phyloP scores from a whole-genome alignment of 2,888 invertebrate genomes.

The Dryocosmus kuriphilus region DNA sequence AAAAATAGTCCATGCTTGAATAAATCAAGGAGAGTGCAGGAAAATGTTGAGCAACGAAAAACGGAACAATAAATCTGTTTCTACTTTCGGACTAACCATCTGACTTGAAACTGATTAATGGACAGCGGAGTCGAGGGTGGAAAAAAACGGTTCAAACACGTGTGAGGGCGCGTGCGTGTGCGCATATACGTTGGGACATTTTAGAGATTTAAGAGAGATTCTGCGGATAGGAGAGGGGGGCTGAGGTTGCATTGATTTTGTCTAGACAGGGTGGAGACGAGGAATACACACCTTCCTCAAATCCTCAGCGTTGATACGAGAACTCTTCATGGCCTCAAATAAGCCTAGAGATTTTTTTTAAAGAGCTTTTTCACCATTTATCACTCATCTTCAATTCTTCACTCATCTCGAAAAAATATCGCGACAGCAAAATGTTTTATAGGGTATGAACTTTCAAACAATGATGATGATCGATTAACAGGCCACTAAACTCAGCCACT shows the following conservation, averaged over 20 bases:
- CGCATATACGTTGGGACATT: slow-evolving; percentile 38
- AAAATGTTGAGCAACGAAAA: not conserved
- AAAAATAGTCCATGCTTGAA: not conserved
- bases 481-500: not conserved
- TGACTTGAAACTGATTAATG: slow-evolving; percentile 21
- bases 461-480: not conserved
- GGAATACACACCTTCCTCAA: slow-evolving; percentile 36
- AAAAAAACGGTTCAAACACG: slow-evolving; percentile 17
- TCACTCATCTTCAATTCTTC: not conserved
- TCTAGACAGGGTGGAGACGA: slow-evolving; percentile 75
- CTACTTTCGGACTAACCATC: not conserved
- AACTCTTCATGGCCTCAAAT: slow-evolving; percentile 29
- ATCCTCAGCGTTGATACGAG: slow-evolving; percentile 13
- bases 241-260: slow-evolving; percentile 76
- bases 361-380: slow-evolving; percentile 13
- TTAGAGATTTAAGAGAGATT: slow-evolving; percentile 38
- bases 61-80: not conserved
- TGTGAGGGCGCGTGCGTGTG: slow-evolving; percentile 31
- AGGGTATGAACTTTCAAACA: slow-evolving; percentile 8
- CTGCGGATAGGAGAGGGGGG: slow-evolving; percentile 56
- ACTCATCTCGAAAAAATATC: slow-evolving; percentile 17
- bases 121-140: not conserved
- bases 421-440: not conserved
- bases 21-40: not conserved
- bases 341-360: slow-evolving; percentile 14